phyloP scores from a whole-genome alignment of 2,797 vertebrate species.

The Phaenicophaeus curvirostris region DNA sequence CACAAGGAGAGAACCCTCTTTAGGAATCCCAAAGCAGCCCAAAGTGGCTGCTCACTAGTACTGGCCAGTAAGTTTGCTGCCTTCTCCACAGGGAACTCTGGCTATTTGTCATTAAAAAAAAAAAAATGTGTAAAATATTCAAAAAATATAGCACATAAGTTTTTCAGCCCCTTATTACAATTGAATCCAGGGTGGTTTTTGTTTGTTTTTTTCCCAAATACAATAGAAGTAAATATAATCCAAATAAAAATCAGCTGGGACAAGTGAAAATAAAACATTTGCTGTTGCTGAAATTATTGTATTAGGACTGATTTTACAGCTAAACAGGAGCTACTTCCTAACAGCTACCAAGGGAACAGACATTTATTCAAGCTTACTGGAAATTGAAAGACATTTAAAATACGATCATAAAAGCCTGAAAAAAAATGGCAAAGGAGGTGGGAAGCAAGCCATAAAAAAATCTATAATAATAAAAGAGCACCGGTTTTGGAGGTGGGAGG shows the following conservation, averaged over 20 bases:
- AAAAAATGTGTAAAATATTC: neutral
- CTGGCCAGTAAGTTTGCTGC: neutral
- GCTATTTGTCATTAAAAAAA: neutral
- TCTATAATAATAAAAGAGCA: neutral
- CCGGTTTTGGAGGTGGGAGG: neutral
- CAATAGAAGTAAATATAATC: neutral
- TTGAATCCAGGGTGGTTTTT: neutral
- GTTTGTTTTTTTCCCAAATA: neutral
- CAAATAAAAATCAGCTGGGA: neutral
- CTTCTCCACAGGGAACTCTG: neutral
- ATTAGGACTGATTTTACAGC: constrained; percentile 10
- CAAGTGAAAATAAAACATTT: neutral
- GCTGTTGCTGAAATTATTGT: neutral
- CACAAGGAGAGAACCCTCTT: neutral
- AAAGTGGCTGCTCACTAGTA: neutral
- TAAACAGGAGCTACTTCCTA: constrained; percentile 31
- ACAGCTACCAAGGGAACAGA: constrained; percentile 34
- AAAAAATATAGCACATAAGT: neutral
- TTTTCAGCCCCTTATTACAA: neutral
- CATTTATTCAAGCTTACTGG: constrained; percentile 46
- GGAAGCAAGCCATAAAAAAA: neutral
- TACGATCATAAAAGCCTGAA: constrained; percentile 4
- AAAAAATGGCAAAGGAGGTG: neutral
- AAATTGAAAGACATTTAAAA: constrained; percentile 38
- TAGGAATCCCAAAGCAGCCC: neutral